Base-by-base conservation (phyloP, 2,797 vertebrate genomes). In the Alca torda region DNA sequence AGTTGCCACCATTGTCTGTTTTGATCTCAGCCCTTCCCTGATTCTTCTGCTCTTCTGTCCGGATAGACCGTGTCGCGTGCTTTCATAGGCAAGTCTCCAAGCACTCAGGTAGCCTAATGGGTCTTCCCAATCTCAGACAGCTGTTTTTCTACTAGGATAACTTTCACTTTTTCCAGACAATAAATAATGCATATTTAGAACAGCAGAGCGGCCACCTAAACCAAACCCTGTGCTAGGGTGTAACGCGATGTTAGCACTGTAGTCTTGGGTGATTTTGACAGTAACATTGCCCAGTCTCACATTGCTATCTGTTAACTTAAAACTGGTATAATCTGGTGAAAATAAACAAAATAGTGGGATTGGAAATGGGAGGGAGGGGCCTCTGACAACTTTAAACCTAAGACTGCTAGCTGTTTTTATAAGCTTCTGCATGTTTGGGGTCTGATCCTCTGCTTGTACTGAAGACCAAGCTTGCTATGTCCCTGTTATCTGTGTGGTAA, bases 61-160 rank as follows among this genome's bases (percentile, higher is more conserved):
- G 45, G n/a, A 33, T 8, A 63, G 28, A 14, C 43, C 0, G 0
- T 16, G 53, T 33, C 1, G 0, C 3, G 0, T 31, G 15, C 26
- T 79, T 90, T 81, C 7, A 3, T 10, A 41, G 63, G 43, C 63
- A 61, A 30, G 20, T 64, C 35, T 65, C 43, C 60, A 85, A 26
- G 45, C 26, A 6, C 41, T 90, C 82, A 13, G 13, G 87, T 70
- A 81, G 79, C 46, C 28, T 51, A 43, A 24, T 57, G 41, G 13
- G 11, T 46, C 43, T 91, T 86, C 46, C 59, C 30, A 53, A 24
- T 70, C 33, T 84, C 39, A 68, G 57, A 14, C 48, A 81, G 41
- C 30, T 75, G 28, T 54, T 90, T 77, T 80, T 61, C 82, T 81
- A 25, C 33, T 70, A 37, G 57, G 60, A 53, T 68, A 75, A 65